phyloP scores from a whole-genome alignment of 1,140 invertebrate species.

The Leptopilina clavipes region DNA sequence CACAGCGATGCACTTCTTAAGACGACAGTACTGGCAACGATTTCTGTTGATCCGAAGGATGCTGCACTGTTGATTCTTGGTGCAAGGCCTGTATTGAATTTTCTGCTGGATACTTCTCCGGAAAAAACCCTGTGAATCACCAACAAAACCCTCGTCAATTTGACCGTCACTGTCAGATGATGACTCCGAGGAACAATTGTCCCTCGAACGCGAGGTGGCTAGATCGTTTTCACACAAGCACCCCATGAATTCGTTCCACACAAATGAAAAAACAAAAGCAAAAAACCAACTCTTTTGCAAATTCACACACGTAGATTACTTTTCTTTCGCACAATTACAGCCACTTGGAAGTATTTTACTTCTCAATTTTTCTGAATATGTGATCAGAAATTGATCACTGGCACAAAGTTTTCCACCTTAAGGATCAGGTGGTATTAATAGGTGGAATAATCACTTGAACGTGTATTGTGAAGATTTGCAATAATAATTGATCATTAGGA shows the following conservation, averaged over 20 bases:
- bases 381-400: no score
- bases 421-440: no score
- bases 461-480: no score
- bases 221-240: slow-evolving; percentile 71
- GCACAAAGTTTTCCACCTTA: no score
- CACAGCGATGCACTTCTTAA: slow-evolving; percentile 98
- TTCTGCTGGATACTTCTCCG: slow-evolving; percentile 96
- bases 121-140: slow-evolving; percentile 86
- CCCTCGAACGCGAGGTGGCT: slow-evolving; percentile 70
- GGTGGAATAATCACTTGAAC: no score
- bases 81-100: slow-evolving; percentile 97
- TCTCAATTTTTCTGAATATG: no score
- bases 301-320: no score
- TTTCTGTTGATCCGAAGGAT: slow-evolving; percentile 97
- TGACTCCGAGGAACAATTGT: slow-evolving; percentile 69
- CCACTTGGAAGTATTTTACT: no score
- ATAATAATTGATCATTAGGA: no score
- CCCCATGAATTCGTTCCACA: slow-evolving; percentile 66
- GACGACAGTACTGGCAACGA: slow-evolving; percentile 96
- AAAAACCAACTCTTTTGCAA: not conserved
- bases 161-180: slow-evolving; percentile 69
- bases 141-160: slow-evolving; percentile 72
- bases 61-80: slow-evolving; percentile 98
- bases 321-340: no score
- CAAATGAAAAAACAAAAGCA: not conserved